Conservation (phyloP, 2,113 vertebrate species). For the Spea bombifrons region DNA sequence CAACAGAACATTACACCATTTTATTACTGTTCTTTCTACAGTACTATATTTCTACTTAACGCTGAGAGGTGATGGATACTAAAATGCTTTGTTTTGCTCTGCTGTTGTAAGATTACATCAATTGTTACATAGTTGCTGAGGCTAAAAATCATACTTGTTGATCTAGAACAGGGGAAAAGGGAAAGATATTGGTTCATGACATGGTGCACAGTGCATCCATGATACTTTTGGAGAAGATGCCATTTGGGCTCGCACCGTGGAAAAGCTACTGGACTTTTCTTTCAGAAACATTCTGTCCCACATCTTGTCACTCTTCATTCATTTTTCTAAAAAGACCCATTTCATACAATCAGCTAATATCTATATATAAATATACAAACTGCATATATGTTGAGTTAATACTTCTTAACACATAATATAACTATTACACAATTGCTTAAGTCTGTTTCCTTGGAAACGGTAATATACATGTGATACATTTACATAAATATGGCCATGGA, state of each 20-base stretch:
- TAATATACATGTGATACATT: too few relatives aligned
- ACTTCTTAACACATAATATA: too few relatives aligned
- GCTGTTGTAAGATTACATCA: constrained; percentile 2
- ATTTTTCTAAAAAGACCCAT: too few relatives aligned
- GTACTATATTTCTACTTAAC: constrained; percentile 27
- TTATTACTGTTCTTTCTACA: constrained; percentile 24
- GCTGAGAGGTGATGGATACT: constrained; percentile 20
- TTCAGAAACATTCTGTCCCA: too few relatives aligned
- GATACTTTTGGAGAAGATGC: not conserved
- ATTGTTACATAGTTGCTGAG: not conserved
- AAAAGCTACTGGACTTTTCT: too few relatives aligned
- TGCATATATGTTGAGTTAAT: too few relatives aligned
- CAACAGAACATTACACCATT: constrained; percentile 28
- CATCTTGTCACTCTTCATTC: too few relatives aligned
- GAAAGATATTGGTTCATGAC: not conserved
- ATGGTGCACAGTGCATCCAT: not conserved
- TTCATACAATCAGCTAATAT: too few relatives aligned
- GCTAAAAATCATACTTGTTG: not conserved
- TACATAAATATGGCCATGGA: not conserved
- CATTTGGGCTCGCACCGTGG: not conserved
- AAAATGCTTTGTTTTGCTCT: constrained; percentile 31
- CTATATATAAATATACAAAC: too few relatives aligned
- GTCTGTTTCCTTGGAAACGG: too few relatives aligned
- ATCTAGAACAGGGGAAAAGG: not conserved
- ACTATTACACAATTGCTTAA: too few relatives aligned